Base-by-base conservation (phyloP, 1,140 invertebrate species). In the Zaprionus ornatus region DNA sequence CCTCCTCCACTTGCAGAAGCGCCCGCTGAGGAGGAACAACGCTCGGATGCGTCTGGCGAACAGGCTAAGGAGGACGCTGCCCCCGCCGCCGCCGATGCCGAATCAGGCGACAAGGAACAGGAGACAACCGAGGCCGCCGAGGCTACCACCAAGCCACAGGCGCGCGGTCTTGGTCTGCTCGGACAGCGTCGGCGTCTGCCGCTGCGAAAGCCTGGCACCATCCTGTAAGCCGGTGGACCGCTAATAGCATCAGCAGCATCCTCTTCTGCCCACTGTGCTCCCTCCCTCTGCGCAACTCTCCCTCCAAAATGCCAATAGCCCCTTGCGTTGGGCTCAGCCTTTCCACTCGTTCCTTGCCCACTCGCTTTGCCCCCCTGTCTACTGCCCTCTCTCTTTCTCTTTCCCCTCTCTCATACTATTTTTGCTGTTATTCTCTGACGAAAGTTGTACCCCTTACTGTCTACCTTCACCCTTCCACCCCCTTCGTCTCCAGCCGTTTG, bases 121-220 rank as follows among this genome's bases (percentile, higher is more conserved):
- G 94, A 93, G 32, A 91, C 93, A 54, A 92, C 93, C 32, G 93
- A 94, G 21, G 88, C 92, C 17, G 82, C 92, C 6, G 93, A 94
- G 79, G 86, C 91, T 17, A 91, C 91, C 63, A 91, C 93, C 17
- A 93, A 93, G 27, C 93, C 93, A 55, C 93, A 93, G 35, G 94
- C 94, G 10, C 93, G 94, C 75, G 94, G 95, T 23, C 80, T 95
- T 10, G 94, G 94, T 48, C 90, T 95, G 9, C 73, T 95, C 6
- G 94, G 94, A 0, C 94, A 95, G 35, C 93, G 95, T 79, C 94
- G 95, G 72, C 93, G 95, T 87, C 90, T 95, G 87, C 87, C 93
- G 19, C 85, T 93, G 27, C 92, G 95, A 92, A 94, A 94, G 72
- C 95, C 94, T 4, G 95, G 95, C 80, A 93, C 93, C 21, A 86